phyloP scores from a whole-genome alignment of 2,113 vertebrate genomes.

The Cheilinus undulatus region DNA sequence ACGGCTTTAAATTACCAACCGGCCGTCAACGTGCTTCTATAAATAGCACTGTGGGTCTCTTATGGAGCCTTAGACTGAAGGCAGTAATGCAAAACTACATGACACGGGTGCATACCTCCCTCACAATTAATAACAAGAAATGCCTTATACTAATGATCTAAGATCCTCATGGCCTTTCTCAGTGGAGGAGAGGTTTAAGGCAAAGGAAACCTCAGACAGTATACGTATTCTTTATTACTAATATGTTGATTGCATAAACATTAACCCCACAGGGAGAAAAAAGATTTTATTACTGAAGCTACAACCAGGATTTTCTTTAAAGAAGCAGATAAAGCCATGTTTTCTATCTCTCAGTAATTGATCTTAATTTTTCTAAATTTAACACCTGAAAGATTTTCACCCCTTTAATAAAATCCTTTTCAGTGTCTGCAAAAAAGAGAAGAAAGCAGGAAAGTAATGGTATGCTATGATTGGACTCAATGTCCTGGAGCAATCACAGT shows the following conservation, averaged over 20 bases:
- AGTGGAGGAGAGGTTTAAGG: neutral
- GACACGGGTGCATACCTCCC: constrained; percentile 20
- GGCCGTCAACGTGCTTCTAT: constrained; percentile 69
- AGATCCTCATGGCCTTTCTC: constrained; percentile 22
- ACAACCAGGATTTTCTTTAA: too few relatives aligned
- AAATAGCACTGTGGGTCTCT: constrained; percentile 70
- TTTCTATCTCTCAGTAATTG: neutral
- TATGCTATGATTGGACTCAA: constrained; percentile 43
- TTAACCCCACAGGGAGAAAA: too few relatives aligned
- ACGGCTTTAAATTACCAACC: constrained; percentile 66
- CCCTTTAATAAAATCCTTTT: neutral
- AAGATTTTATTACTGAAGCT: too few relatives aligned
- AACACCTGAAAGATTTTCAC: neutral
- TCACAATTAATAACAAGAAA: constrained; percentile 39
- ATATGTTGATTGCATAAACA: too few relatives aligned
- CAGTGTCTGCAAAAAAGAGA: neutral
- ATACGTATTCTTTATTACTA: too few relatives aligned
- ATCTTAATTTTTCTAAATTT: neutral
- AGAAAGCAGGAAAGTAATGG: constrained; percentile 11
- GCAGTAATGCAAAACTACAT: constrained; percentile 37
- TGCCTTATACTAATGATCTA: constrained; percentile 25
- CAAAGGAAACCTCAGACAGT: neutral
- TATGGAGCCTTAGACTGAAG: constrained; percentile 48
- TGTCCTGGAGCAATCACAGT: constrained; percentile 52
- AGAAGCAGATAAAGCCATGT: neutral